Percentiles rank a stretch among this genome's conserved stretches.
These are phyloP conservation scores for Sicus ferrugineus DNA, from an alignment of 2,888 invertebrate species.

Conservation along the genomic window DNA sequence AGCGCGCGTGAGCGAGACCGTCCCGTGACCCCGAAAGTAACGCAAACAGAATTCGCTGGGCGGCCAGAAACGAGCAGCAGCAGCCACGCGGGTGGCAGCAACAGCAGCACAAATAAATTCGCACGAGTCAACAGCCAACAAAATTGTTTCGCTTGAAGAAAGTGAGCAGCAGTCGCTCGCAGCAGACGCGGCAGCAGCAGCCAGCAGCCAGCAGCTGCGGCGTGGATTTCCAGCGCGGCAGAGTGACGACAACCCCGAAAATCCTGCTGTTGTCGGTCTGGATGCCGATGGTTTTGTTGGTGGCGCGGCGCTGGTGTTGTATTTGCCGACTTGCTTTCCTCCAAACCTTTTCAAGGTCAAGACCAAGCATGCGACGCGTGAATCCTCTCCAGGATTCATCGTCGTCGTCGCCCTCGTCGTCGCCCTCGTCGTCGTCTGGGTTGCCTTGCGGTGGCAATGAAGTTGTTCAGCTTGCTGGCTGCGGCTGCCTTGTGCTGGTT, in stretches of 20 bases:
- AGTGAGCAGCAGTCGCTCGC: not conserved
- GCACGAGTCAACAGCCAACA: slow-evolving; percentile 5
- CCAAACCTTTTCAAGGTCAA: slow-evolving; percentile 42
- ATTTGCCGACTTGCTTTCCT: slow-evolving; percentile 34
- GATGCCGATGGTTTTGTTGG: not conserved
- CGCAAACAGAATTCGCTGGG: slow-evolving; percentile 27
- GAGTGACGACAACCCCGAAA: not conserved
- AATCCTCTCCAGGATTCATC: not conserved
- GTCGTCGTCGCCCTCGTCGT: too few relatives aligned
- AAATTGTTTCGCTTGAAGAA: slow-evolving; percentile 6
- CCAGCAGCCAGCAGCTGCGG: not conserved
- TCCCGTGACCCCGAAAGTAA: slow-evolving; percentile 29
- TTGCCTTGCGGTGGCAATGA: too few relatives aligned
- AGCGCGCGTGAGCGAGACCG: slow-evolving; percentile 12
- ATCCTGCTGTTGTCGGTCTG: not conserved
- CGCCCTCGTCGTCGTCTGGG: too few relatives aligned
- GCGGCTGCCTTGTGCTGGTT: too few relatives aligned
- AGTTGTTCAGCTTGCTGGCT: too few relatives aligned
- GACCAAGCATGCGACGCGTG: slow-evolving; percentile 32
- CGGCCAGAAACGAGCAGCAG: slow-evolving; percentile 21
- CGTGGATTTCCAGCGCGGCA: not conserved
- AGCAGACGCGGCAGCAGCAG: slow-evolving; percentile 1
- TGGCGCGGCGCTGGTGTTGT: slow-evolving; percentile 16
- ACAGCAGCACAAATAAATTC: not conserved
- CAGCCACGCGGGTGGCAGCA: not conserved